These are phyloP conservation scores for Ecdyonurus torrentis DNA, from an alignment of 2,888 invertebrate genomes.

Conservation along the genomic window DNA sequence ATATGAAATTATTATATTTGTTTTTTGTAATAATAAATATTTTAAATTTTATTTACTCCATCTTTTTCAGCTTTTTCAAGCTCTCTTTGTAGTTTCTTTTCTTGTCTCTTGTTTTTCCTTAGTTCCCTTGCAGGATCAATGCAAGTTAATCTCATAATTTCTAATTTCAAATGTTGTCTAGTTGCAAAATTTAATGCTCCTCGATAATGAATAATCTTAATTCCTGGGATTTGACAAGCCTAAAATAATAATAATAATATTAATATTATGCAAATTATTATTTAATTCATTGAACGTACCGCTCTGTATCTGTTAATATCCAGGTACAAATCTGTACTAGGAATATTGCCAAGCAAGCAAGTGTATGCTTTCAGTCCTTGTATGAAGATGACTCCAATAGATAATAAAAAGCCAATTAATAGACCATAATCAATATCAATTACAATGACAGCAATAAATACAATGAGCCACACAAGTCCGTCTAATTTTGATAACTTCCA, in stretches of 20 bases:
- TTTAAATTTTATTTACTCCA: background rate
- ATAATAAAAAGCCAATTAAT: slow-evolving; percentile 42
- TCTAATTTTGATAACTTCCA: slow-evolving; percentile 51
- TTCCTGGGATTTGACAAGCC: slow-evolving; percentile 50
- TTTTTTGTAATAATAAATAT: background rate
- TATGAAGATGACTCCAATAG: slow-evolving; percentile 47
- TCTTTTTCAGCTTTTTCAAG: background rate
- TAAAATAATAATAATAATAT: slow-evolving; percentile 21
- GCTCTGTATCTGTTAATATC: slow-evolving; percentile 42
- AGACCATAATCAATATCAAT: slow-evolving; percentile 63
- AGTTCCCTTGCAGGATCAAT: slow-evolving; percentile 31
- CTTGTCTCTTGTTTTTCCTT: slow-evolving; percentile 22
- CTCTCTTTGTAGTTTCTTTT: slow-evolving; percentile 5
- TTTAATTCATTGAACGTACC: slow-evolving; percentile 23
- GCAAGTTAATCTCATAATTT: slow-evolving; percentile 24
- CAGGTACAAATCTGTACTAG: slow-evolving; percentile 46
- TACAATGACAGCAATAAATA: slow-evolving; percentile 50
- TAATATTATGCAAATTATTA: background rate
- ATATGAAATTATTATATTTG: background rate
- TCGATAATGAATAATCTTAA: slow-evolving; percentile 61
- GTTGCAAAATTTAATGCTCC: slow-evolving; percentile 60
- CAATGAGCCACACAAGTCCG: slow-evolving; percentile 55
- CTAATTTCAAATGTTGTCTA: slow-evolving; percentile 19
- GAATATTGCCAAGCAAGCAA: slow-evolving; percentile 41
- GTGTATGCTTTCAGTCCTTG: slow-evolving; percentile 44